Percentiles rank a stretch among this genome's conserved stretches.
Evolutionary conservation across 2,888 invertebrate genomes (phyloP).

Genomic region (Dyspetes luteomarginatus): DNA sequence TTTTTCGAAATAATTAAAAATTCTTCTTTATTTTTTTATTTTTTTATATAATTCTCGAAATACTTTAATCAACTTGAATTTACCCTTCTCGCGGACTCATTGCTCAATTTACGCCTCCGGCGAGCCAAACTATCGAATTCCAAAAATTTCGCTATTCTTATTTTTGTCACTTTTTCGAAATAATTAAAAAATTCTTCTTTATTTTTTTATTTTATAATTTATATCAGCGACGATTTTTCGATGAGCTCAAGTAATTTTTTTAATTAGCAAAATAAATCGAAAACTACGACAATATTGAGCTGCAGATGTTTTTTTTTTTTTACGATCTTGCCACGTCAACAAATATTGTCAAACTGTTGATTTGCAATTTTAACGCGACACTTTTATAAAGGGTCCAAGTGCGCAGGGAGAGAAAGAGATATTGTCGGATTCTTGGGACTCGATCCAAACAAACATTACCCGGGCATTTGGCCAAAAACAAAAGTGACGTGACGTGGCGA

Average conservation of each 20-base stretch:
- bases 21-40: slow-evolving; percentile 5
- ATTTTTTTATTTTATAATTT: too few relatives aligned
- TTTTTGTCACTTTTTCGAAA: not conserved
- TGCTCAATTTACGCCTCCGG: not conserved
- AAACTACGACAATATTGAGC: too few relatives aligned
- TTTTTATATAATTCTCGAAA: too few relatives aligned
- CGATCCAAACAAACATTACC: slow-evolving; percentile 73
- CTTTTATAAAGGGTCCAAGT: slow-evolving; percentile 73
- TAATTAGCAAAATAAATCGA: too few relatives aligned
- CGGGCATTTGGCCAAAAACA: slow-evolving; percentile 67
- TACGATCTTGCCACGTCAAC: slow-evolving; percentile 41
- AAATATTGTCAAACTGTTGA: slow-evolving; percentile 68
- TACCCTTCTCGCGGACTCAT: slow-evolving; percentile 54
- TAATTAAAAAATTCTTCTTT: slow-evolving; percentile 12
- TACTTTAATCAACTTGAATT: too few relatives aligned
- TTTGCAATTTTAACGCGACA: slow-evolving; percentile 50
- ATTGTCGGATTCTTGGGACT: slow-evolving; percentile 72
- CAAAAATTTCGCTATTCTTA: too few relatives aligned
- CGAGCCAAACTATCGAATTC: not conserved
- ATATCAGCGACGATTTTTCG: too few relatives aligned
- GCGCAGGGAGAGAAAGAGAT: slow-evolving; percentile 64
- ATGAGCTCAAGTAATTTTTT: too few relatives aligned
- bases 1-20: too few relatives aligned
- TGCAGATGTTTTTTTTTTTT: too few relatives aligned
- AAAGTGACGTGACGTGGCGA: too few relatives aligned